A percentile compares a stretch with the other conserved stretches of the same genome.
Evolutionary conservation across 2,113 vertebrate species (phyloP).

Genomic region (Lipotes vexillifer): DNA sequence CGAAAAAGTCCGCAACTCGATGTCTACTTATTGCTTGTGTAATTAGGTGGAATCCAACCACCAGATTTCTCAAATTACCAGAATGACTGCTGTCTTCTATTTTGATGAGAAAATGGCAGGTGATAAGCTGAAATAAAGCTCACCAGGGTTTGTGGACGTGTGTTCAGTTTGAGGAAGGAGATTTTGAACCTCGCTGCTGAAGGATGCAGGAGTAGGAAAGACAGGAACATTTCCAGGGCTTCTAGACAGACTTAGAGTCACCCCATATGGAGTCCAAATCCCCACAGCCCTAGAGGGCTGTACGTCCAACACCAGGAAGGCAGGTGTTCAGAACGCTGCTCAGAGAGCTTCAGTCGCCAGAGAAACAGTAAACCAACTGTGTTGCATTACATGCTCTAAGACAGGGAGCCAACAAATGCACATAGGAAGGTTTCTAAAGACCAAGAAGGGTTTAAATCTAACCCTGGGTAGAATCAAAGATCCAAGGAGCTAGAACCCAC

Average conservation of each 20-base stretch:
- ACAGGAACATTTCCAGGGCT: neutral
- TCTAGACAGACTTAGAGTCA: neutral
- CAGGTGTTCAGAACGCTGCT: no score
- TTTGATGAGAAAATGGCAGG: neutral
- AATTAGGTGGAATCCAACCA: neutral
- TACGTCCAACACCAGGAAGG: neutral
- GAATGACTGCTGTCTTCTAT: neutral
- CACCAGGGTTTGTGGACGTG: neutral
- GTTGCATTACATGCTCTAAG: rapidly evolving
- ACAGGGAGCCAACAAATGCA: rapidly evolving
- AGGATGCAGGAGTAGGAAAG: neutral
- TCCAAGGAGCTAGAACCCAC: neutral
- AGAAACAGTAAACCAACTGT: neutral
- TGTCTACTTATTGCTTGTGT: rapidly evolving
- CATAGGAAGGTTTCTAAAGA: neutral
- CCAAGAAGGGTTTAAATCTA: neutral
- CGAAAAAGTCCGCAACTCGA: neutral
- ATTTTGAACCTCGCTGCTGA: neutral
- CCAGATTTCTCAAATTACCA: neutral
- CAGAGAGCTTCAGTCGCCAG: neutral
- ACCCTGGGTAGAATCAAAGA: neutral
- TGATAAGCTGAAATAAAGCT: neutral
- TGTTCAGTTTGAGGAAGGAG: neutral
- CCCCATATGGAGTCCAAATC: rapidly evolving
- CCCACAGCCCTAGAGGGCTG: neutral